phyloP scores from a whole-genome alignment of 2,888 invertebrate genomes.

The Crocallis elinguaria region DNA sequence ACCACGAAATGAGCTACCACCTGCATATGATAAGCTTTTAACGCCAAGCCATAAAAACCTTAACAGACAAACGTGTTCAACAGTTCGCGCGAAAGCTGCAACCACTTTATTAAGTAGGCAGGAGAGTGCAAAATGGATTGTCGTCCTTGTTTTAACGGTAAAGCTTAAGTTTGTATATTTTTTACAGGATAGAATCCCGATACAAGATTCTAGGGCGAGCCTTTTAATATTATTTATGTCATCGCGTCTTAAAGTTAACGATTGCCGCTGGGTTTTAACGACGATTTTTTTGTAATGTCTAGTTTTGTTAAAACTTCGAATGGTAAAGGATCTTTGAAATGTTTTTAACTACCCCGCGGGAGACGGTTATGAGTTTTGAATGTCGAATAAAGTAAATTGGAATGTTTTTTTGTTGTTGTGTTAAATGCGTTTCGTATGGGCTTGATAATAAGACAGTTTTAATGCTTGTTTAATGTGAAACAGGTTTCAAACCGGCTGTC shows the following conservation, averaged over 20 bases:
- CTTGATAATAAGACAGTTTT: slow-evolving; percentile 2
- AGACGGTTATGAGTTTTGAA: slow-evolving; percentile 35
- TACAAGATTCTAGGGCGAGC: slow-evolving; percentile 60
- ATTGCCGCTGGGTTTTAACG: slow-evolving; percentile 55
- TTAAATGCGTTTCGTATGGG: slow-evolving; percentile 13
- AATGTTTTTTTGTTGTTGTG: slow-evolving; percentile 7
- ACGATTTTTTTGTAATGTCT: slow-evolving; percentile 66
- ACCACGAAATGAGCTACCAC: slow-evolving; percentile 53
- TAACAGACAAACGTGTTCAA: slow-evolving; percentile 35
- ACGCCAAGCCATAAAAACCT: slow-evolving; percentile 55
- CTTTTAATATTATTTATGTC: slow-evolving; percentile 77
- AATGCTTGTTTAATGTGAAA: slow-evolving; percentile 1
- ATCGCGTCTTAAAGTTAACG: slow-evolving; percentile 63
- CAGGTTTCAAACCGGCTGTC: too few relatives aligned
- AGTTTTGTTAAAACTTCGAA: slow-evolving; percentile 52
- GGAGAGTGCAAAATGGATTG: slow-evolving; percentile 23
- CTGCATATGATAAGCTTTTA: slow-evolving; percentile 61
- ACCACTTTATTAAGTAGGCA: slow-evolving; percentile 14
- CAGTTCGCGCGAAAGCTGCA: neutral
- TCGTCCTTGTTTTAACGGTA: neutral
- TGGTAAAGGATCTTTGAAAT: slow-evolving; percentile 41
- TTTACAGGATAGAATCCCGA: slow-evolving; percentile 29
- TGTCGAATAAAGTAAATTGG: slow-evolving; percentile 25
- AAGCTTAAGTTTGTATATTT: slow-evolving; percentile 12
- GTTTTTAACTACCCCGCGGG: slow-evolving; percentile 42